These are phyloP conservation scores for Cricetomys ansorgei DNA, from an alignment of 2,113 vertebrate species.

Conservation along the genomic window DNA sequence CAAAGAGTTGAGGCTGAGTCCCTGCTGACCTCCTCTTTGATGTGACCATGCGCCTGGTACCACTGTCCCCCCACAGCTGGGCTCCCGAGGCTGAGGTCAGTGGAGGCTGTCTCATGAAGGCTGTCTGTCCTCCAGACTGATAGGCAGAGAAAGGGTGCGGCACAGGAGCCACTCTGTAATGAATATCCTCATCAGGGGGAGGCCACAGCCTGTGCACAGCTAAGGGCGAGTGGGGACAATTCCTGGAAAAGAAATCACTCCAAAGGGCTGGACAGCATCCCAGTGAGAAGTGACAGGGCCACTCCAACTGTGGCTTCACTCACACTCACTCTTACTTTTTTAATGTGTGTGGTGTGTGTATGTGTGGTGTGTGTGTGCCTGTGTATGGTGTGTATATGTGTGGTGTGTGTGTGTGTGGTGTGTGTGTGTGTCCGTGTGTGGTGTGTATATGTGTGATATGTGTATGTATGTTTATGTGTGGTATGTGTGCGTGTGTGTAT, in stretches of 20 bases:
- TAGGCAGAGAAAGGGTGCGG: background rate
- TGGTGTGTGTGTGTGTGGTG: too few relatives aligned
- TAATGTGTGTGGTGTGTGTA: background rate
- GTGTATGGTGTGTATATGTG: too few relatives aligned
- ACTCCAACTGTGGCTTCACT: background rate
- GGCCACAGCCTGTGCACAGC: background rate
- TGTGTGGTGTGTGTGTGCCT: too few relatives aligned
- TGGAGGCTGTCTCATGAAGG: background rate
- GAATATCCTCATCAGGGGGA: rapidly evolving
- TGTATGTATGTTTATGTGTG: too few relatives aligned
- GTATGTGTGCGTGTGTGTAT: too few relatives aligned
- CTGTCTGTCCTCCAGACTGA: background rate
- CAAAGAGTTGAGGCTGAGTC: background rate
- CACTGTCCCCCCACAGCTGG: background rate
- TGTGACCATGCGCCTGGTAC: background rate
- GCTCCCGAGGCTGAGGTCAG: background rate
- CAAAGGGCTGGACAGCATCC: background rate
- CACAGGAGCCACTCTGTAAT: background rate
- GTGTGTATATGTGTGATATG: too few relatives aligned
- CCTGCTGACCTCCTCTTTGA: background rate
- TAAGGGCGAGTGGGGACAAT: too few relatives aligned
- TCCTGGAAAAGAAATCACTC: background rate
- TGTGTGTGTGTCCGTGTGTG: too few relatives aligned
- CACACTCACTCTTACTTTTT: background rate
- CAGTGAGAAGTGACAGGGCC: background rate